Percentiles rank a stretch among this genome's conserved stretches.
Conservation (phyloP, 2,113 vertebrate genomes). For the Menidia beryllina region DNA sequence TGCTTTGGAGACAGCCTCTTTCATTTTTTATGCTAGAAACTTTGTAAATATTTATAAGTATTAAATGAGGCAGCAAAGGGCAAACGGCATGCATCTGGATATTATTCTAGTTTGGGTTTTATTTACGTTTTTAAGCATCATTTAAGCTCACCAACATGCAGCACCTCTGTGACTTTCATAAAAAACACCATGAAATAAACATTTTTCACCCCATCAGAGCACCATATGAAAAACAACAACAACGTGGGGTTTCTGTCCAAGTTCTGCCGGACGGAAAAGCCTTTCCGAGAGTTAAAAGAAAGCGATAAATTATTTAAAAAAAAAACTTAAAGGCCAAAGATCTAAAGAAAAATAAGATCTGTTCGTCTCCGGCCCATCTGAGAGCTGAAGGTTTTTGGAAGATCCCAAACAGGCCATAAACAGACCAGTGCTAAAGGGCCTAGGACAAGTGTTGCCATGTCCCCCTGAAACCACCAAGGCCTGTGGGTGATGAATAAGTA, state of each 20-base stretch:
- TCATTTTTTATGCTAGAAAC: too few species aligned
- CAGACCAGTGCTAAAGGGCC: constrained; percentile 68
- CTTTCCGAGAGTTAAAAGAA: background rate
- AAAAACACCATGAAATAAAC: background rate
- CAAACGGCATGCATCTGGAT: too few species aligned
- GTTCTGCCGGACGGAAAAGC: too few species aligned
- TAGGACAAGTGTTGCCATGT: constrained; percentile 81
- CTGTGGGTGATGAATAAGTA: constrained; percentile 85
- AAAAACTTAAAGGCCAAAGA: constrained; percentile 17
- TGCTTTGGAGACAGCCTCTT: too few species aligned
- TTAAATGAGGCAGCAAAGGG: too few species aligned
- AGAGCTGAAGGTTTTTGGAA: constrained; percentile 71
- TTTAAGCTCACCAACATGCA: background rate
- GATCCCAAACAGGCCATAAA: constrained; percentile 64
- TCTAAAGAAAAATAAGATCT: background rate
- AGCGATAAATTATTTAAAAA: constrained; percentile 7
- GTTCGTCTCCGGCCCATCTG: background rate
- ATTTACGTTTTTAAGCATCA: background rate
- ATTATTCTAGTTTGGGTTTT: too few species aligned
- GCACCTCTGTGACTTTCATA: background rate
- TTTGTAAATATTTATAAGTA: too few species aligned
- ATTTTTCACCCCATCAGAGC: background rate
- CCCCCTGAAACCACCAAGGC: constrained; percentile 80
- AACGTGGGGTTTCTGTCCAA: background rate
- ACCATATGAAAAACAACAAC: background rate